These are phyloP conservation scores for Caenorhabditis drosophilae DNA, from an alignment of 2,888 invertebrate genomes.

Conservation along the genomic window DNA sequence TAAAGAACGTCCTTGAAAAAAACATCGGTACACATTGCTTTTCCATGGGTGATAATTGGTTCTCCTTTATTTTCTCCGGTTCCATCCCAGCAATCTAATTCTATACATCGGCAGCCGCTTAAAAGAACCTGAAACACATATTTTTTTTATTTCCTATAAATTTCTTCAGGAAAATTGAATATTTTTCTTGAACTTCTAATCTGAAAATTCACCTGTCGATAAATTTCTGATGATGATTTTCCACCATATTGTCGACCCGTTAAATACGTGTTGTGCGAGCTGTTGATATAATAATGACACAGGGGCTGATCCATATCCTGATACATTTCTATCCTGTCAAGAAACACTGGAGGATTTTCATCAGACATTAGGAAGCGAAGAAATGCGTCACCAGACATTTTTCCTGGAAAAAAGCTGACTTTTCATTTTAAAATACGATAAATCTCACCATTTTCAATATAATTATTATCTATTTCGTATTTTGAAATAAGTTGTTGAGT, in stretches of 20 bases:
- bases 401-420: no score
- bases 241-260: conserved; percentile 96
- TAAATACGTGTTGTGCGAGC: conserved; percentile 90
- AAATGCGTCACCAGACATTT: conserved; percentile 82
- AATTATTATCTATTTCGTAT: conserved; percentile 73
- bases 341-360: conserved; percentile 98
- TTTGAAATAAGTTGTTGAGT: conserved; percentile 89
- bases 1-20: conserved; percentile 96
- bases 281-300: conserved; percentile 96
- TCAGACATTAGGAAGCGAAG: conserved; percentile 99
- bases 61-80: conserved; percentile 78
- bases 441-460: conserved; percentile 54
- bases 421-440: no score
- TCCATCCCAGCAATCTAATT: conserved; percentile 67
- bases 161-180: not conserved
- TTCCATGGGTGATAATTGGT: conserved; percentile 98
- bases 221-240: conserved; percentile 96
- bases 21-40: conserved; percentile 99
- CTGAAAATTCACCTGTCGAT: conserved; percentile 77
- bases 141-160: not conserved
- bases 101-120: conserved; percentile 86
- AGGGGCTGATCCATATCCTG: conserved; percentile 97
- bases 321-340: conserved; percentile 79
- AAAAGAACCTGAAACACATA: conserved; percentile 80
- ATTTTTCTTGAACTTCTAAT: not conserved